These are phyloP conservation scores for Diogma glabrata DNA, from an alignment of 2,888 invertebrate species.

Conservation along the genomic window DNA sequence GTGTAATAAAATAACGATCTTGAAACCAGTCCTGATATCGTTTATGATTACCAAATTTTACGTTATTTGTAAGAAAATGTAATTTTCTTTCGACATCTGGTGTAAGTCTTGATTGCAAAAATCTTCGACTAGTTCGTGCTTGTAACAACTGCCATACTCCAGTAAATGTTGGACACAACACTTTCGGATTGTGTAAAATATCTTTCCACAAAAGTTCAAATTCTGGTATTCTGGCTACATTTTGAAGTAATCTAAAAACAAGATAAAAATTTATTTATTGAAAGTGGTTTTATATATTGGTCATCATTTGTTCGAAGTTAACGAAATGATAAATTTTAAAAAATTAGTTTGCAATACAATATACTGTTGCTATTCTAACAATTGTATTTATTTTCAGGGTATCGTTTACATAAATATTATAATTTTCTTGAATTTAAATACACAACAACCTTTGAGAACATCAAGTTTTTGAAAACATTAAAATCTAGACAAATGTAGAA, in stretches of 20 bases:
- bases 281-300: too few relatives aligned
- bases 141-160: conserved; percentile 50
- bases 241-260: conserved; percentile 42
- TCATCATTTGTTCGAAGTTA: neutral
- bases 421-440: too few relatives aligned
- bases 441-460: too few relatives aligned
- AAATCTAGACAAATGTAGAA: too few relatives aligned
- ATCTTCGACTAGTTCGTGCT: conserved; percentile 47
- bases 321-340: neutral
- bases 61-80: conserved; percentile 45
- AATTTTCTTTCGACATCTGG: conserved; percentile 57
- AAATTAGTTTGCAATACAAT: neutral
- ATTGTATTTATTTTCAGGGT: too few relatives aligned
- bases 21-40: conserved; percentile 60
- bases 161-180: conserved; percentile 46
- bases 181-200: conserved; percentile 48
- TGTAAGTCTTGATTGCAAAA: conserved; percentile 46
- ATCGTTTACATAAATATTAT: too few relatives aligned
- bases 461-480: too few relatives aligned
- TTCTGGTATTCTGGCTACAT: conserved; percentile 56
- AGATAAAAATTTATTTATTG: too few relatives aligned
- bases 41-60: conserved; percentile 53
- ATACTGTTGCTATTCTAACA: conserved; percentile 16
- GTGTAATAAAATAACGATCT: conserved; percentile 52
- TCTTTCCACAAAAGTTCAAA: conserved; percentile 57